Evolutionary conservation across 2,888 invertebrate genomes (phyloP).

Genomic region (Trachelus troglodyta): DNA sequence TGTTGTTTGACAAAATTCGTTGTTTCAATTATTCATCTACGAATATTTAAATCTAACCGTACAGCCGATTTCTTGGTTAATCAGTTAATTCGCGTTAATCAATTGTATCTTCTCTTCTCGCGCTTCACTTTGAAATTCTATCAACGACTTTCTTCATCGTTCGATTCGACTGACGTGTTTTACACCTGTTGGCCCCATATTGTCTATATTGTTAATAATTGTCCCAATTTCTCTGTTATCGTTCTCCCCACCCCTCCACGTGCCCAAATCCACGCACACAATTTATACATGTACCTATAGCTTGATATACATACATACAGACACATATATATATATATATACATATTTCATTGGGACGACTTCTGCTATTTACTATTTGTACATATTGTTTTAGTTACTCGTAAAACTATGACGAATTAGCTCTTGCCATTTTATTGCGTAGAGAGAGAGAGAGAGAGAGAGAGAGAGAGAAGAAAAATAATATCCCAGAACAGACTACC

Average conservation of each 20-base stretch:
- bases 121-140: constrained; percentile 13
- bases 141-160: constrained; percentile 1
- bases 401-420: constrained; percentile 51
- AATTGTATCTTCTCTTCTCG: not conserved
- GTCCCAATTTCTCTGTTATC: not conserved
- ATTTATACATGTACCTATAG: constrained; percentile 35
- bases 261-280: not conserved
- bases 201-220: not conserved
- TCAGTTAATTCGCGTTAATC: not conserved
- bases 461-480: constrained; percentile 17
- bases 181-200: not conserved
- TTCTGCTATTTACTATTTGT: constrained; percentile 28
- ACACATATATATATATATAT: constrained; percentile 15
- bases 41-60: not conserved
- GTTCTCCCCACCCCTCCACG: not conserved
- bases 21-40: constrained; percentile 11
- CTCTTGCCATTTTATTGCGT: constrained; percentile 63
- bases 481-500: constrained; percentile 64
- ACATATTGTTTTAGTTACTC: constrained; percentile 19
- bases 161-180: not conserved
- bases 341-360: constrained; percentile 34
- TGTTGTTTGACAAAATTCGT: constrained; percentile 30
- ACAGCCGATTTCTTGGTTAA: not conserved
- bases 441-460: not conserved
- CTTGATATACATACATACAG: constrained; percentile 15